Conservation (phyloP, 2,888 invertebrate species). For the Temnothorax unifasciatus region DNA sequence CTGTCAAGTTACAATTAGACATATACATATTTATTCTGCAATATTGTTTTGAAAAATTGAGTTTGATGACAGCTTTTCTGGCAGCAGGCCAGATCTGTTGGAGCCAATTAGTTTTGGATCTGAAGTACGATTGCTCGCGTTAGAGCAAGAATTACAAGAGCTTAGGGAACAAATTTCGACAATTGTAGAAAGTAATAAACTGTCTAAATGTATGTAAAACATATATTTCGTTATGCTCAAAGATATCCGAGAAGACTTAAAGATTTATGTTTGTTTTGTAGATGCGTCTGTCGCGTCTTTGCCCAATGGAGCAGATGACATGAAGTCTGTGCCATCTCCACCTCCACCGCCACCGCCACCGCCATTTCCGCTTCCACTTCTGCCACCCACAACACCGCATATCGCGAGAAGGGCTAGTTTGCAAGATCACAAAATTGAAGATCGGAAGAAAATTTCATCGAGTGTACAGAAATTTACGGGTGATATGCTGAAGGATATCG, state of each 20-base stretch:
- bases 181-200: conserved; percentile 83
- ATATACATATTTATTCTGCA: not conserved
- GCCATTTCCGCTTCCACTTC: conserved; percentile 82
- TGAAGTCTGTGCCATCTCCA: conserved; percentile 73
- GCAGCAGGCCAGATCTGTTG: conserved; percentile 84
- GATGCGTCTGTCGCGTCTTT: conserved; percentile 77
- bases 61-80: conserved; percentile 74
- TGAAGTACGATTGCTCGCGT: conserved; percentile 84
- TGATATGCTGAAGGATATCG: conserved; percentile 83
- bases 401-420: conserved; percentile 85
- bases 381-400: conserved; percentile 84
- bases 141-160: conserved; percentile 85
- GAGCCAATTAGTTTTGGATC: conserved; percentile 85
- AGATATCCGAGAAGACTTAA: not conserved
- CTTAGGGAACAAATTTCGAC: conserved; percentile 83
- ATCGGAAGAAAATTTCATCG: conserved; percentile 79
- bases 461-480: conserved; percentile 82
- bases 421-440: conserved; percentile 83
- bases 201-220: conserved; percentile 78
- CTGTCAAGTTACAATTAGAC: not conserved
- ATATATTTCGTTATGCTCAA: not conserved
- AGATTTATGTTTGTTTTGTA: conserved; percentile 51
- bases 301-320: conserved; percentile 74
- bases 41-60: conserved; percentile 1
- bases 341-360: conserved; percentile 83